Conservation (phyloP, 2,888 invertebrate genomes). For the Nymphalis urticae region DNA sequence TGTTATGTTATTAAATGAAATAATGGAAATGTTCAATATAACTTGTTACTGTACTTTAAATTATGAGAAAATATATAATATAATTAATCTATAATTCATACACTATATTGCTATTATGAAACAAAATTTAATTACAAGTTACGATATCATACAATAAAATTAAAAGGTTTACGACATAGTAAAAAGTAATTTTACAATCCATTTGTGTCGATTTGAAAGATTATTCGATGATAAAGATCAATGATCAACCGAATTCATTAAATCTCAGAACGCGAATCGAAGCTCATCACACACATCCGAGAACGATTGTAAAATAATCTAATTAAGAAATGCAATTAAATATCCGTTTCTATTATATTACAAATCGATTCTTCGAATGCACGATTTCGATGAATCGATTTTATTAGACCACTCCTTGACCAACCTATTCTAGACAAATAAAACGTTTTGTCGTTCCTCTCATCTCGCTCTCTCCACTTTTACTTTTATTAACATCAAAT, state of each 20-base stretch:
- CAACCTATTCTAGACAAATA: slow-evolving; percentile 21
- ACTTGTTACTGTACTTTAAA: too few species aligned
- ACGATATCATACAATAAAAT: background rate
- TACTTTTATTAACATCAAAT: slow-evolving; percentile 26
- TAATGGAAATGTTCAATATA: too few species aligned
- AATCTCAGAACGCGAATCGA: slow-evolving; percentile 2
- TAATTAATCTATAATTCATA: too few species aligned
- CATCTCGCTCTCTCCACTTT: slow-evolving; percentile 28
- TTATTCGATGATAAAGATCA: background rate
- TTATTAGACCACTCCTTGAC: slow-evolving; percentile 30
- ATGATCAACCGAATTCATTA: background rate
- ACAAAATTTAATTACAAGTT: background rate
- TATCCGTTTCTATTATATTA: slow-evolving; percentile 30
- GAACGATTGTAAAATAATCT: slow-evolving; percentile 12
- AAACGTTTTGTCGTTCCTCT: slow-evolving; percentile 30
- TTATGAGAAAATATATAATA: too few species aligned
- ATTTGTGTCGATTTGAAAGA: background rate
- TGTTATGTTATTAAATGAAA: too few species aligned
- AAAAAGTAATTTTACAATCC: background rate
- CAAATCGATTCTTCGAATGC: slow-evolving; percentile 31
- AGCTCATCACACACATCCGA: background rate
- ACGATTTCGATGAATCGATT: slow-evolving; percentile 36
- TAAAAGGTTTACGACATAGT: background rate
- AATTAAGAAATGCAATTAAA: slow-evolving; percentile 27
- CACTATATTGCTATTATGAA: background rate